phyloP scores from a whole-genome alignment of 2,888 invertebrate species.

The Drosophila lutescens region DNA sequence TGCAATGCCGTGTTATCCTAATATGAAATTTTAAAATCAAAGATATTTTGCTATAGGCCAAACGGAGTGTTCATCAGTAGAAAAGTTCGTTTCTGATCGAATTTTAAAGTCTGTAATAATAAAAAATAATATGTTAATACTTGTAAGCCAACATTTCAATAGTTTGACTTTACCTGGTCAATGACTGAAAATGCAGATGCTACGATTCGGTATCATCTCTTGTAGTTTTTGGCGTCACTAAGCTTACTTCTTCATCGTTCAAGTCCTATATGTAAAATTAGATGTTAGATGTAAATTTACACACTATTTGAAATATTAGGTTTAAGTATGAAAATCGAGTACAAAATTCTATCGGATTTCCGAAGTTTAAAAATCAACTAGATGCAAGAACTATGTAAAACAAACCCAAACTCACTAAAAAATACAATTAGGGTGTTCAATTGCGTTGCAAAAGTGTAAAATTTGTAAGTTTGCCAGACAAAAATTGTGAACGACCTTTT shows the following conservation, averaged over 20 bases:
- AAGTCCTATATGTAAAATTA: constrained; percentile 24
- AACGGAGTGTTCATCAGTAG: background rate
- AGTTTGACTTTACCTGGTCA: background rate
- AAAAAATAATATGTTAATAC: background rate
- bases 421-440: no score
- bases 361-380: background rate
- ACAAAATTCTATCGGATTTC: constrained; percentile 3
- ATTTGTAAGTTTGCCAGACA: no score
- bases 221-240: background rate
- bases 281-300: background rate
- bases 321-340: background rate
- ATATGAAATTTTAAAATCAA: constrained; percentile 34
- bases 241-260: constrained; percentile 29
- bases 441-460: no score
- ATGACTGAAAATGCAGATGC: background rate
- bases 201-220: constrained; percentile 14
- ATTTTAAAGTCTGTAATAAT: background rate
- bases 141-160: background rate
- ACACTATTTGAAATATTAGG: background rate
- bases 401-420: background rate
- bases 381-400: background rate
- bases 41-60: constrained; percentile 5
- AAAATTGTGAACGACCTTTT: no score
- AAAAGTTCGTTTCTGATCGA: constrained; percentile 1
- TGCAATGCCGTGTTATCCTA: constrained; percentile 47